Evolutionary conservation across 2,797 vertebrate genomes (phyloP).

Genomic region (Takifugu ocellatus): DNA sequence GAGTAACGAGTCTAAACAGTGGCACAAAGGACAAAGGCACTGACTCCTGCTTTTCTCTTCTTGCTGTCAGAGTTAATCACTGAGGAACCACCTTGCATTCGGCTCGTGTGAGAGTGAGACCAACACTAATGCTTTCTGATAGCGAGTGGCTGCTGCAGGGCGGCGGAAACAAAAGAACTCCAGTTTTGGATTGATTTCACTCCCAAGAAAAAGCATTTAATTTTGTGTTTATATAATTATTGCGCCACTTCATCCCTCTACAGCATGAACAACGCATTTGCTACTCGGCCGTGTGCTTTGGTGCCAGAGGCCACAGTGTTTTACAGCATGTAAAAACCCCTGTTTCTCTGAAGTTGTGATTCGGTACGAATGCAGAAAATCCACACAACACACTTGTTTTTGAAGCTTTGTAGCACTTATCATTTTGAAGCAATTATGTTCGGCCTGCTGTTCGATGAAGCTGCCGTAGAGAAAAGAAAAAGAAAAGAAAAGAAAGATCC

Average conservation of each 20-base stretch:
- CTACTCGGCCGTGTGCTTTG: constrained; percentile 28
- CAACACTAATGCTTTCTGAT: constrained; percentile 39
- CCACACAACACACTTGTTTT: constrained; percentile 42
- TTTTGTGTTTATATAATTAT: constrained; percentile 67
- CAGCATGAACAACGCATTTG: constrained; percentile 52
- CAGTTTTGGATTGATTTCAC: constrained; percentile 30
- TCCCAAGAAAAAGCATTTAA: constrained; percentile 53
- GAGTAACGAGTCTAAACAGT: constrained; percentile 56
- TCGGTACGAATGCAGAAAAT: constrained; percentile 54
- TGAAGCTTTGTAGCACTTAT: constrained; percentile 61
- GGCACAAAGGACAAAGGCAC: constrained; percentile 52
- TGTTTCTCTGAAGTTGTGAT: constrained; percentile 51
- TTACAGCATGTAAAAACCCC: constrained; percentile 56
- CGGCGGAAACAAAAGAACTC: no score
- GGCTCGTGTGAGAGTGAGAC: constrained; percentile 28
- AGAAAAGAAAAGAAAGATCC: constrained; percentile 14
- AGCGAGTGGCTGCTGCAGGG: constrained; percentile 9
- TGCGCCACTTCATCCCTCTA: constrained; percentile 48
- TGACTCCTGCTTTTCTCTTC: constrained; percentile 44
- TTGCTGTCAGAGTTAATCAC: constrained; percentile 54
- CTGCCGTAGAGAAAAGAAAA: constrained; percentile 23
- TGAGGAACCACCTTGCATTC: constrained; percentile 40
- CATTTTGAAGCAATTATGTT: constrained; percentile 62
- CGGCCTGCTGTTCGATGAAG: constrained; percentile 39
- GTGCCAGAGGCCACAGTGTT: constrained; percentile 51